Conservation (phyloP, 1,140 invertebrate species). For the Drosophila sproati region DNA sequence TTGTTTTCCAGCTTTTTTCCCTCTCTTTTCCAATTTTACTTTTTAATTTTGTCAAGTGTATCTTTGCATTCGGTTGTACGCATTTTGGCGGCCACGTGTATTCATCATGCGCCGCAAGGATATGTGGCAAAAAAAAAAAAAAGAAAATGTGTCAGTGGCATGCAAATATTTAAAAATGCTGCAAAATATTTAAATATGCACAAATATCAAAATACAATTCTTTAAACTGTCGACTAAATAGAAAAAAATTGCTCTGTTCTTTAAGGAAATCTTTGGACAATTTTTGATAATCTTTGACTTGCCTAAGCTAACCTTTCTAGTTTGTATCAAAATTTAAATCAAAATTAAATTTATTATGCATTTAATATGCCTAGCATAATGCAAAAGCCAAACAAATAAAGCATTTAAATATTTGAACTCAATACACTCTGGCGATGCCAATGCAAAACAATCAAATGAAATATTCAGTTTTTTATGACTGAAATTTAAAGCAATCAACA, state of each 20-base stretch:
- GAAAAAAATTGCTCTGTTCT: not conserved
- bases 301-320: not conserved
- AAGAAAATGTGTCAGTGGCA: conserved; percentile 19
- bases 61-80: conserved; percentile 2
- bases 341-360: not conserved
- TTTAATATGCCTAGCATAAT: not conserved
- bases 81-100: conserved; percentile 21
- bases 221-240: not conserved
- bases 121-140: conserved; percentile 33
- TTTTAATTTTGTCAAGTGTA: conserved; percentile 38
- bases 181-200: not conserved
- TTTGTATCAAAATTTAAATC: not conserved
- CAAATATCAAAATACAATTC: not conserved
- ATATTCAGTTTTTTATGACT: not conserved
- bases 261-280: not conserved
- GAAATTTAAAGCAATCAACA: conserved; percentile 10
- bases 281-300: not conserved
- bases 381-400: not conserved
- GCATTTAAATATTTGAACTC: conserved; percentile 1
- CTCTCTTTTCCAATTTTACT: conserved; percentile 13
- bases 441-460: not conserved
- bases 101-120: conserved; percentile 40
- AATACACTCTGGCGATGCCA: not conserved
- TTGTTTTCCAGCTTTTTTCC: conserved; percentile 11
- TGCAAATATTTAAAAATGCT: not conserved